These are phyloP conservation scores for Hymenochirus boettgeri DNA, from an alignment of 2,113 vertebrate species.

Conservation along the genomic window DNA sequence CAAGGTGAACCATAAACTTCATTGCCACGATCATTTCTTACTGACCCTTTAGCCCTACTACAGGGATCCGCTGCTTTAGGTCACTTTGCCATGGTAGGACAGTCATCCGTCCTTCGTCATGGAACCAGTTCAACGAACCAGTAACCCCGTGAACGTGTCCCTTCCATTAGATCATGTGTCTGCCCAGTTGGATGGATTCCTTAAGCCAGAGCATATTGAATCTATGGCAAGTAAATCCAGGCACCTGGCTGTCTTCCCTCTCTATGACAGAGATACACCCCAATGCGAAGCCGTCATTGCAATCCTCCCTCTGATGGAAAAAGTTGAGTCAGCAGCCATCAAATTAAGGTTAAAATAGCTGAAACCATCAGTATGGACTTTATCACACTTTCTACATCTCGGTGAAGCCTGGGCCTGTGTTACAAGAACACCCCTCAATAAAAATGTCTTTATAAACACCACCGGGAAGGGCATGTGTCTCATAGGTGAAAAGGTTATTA, in stretches of 20 bases:
- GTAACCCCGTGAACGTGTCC: no score
- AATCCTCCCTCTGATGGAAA: conserved; percentile 36
- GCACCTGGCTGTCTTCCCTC: conserved; percentile 15
- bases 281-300: conserved; percentile 22
- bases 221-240: conserved; percentile 5
- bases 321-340: conserved; percentile 28
- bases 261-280: conserved; percentile 21
- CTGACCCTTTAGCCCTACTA: no score
- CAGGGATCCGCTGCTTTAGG: no score
- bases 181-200: not conserved
- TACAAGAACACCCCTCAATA: conserved; percentile 9
- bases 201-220: not conserved
- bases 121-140: no score
- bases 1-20: no score
- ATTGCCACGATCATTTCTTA: no score
- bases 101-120: no score
- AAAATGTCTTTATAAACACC: no score
- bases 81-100: no score
- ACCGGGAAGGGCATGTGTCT: not conserved
- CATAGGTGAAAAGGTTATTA: not conserved
- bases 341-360: conserved; percentile 34
- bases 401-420: not conserved
- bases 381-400: conserved; percentile 28
- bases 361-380: conserved; percentile 18
- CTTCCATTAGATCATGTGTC: conserved; percentile 23